Percentiles rank a stretch among this genome's conserved stretches.
phyloP scores from a whole-genome alignment of 2,797 vertebrate species.

The Mus minutoides region DNA sequence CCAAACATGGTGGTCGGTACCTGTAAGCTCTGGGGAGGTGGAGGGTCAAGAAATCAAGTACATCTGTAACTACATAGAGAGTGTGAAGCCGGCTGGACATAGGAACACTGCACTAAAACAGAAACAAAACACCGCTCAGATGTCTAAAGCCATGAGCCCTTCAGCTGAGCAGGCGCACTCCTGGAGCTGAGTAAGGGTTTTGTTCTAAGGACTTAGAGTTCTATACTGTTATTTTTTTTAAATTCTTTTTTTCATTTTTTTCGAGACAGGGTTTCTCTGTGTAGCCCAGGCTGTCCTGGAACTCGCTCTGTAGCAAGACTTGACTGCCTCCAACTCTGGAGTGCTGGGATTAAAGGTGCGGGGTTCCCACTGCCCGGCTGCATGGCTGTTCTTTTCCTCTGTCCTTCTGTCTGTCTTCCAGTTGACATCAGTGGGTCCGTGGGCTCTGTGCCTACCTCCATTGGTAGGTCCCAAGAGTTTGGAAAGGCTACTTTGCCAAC shows the following conservation, averaged over 20 bases:
- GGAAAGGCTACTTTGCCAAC: slow-evolving; percentile 1
- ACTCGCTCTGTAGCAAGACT: not conserved
- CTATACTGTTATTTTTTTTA: not conserved
- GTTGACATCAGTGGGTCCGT: not conserved
- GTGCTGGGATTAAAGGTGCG: not conserved
- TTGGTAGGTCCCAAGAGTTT: slow-evolving; percentile 30
- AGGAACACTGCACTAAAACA: not conserved
- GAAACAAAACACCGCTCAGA: not conserved
- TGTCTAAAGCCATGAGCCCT: not conserved
- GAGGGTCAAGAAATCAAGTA: not conserved
- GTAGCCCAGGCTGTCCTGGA: not conserved
- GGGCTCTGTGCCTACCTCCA: not conserved
- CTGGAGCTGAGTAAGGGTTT: not conserved
- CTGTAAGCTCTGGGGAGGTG: no score
- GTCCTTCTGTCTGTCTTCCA: not conserved
- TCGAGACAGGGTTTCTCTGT: not conserved
- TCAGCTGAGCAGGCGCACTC: not conserved
- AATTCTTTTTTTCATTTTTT: not conserved
- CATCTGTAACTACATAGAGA: not conserved
- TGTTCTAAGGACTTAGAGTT: not conserved
- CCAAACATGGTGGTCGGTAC: not conserved
- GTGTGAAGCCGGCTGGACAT: not conserved
- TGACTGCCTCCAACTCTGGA: not conserved
- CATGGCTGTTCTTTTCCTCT: not conserved
- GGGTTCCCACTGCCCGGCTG: not conserved